Percentiles rank a stretch among this genome's conserved stretches.
Evolutionary conservation across 2,888 invertebrate species (phyloP).

Genomic region (Spialia ferax): DNA sequence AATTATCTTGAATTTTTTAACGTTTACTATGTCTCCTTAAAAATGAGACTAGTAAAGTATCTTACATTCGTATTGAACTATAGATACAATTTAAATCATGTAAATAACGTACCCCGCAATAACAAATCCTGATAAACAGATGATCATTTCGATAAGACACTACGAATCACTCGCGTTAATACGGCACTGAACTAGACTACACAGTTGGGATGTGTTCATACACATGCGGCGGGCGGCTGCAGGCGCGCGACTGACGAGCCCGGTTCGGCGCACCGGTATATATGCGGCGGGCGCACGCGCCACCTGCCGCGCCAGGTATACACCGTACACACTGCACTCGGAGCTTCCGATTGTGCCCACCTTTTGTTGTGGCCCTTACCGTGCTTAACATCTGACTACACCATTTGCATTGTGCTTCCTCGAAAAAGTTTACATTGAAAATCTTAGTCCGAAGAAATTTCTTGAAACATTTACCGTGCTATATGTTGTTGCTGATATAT

Average conservation of each 20-base stretch:
- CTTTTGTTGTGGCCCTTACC: not conserved
- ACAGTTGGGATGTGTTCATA: not conserved
- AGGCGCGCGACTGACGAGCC: constrained; percentile 10
- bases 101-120: constrained; percentile 77
- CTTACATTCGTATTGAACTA: no score
- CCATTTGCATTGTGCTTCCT: not conserved
- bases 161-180: constrained; percentile 22
- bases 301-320: constrained; percentile 5
- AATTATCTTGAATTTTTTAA: no score
- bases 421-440: no score
- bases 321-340: not conserved
- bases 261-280: constrained; percentile 18
- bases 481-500: no score
- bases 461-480: no score
- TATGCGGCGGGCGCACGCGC: constrained; percentile 7
- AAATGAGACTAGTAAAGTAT: no score
- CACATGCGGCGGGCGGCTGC: not conserved
- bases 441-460: no score
- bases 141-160: constrained; percentile 66
- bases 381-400: constrained; percentile 1
- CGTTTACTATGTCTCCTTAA: no score
- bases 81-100: constrained; percentile 20
- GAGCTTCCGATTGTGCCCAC: constrained; percentile 19
- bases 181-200: not conserved
- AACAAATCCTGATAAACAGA: constrained; percentile 83